A percentile compares a stretch with the other conserved stretches of the same genome.
Evolutionary conservation across 2,113 vertebrate genomes (phyloP).

Genomic region (Proteles cristata): DNA sequence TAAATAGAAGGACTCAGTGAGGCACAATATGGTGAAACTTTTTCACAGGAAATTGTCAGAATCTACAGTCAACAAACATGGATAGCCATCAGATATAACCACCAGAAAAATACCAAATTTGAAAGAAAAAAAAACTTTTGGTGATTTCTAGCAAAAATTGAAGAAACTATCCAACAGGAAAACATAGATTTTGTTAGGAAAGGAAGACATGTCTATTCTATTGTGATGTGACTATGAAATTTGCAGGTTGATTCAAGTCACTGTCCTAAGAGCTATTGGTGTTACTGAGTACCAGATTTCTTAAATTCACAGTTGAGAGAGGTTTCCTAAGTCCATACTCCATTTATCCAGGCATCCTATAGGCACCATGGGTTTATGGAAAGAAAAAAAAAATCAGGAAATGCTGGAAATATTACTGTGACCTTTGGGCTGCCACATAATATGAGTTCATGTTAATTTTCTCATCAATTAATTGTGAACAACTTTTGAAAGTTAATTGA

Average conservation of each 20-base stretch:
- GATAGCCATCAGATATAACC: background rate
- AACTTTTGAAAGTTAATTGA: conserved; percentile 36
- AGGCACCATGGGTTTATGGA: background rate
- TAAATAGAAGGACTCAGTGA: background rate
- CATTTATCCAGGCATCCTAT: background rate
- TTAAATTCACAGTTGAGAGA: background rate
- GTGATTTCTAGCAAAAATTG: background rate
- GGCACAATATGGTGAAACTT: background rate
- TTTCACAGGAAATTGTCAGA: background rate
- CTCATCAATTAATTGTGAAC: conserved; percentile 28
- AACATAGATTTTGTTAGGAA: background rate
- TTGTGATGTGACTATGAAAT: background rate
- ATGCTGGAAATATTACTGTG: background rate
- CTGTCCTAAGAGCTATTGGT: background rate
- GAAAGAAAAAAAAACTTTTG: background rate
- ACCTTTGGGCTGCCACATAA: background rate
- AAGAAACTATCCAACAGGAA: background rate
- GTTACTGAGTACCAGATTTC: background rate
- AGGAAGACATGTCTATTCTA: background rate
- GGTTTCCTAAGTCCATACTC: background rate
- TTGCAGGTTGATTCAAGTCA: background rate
- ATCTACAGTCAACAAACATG: background rate
- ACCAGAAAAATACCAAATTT: background rate
- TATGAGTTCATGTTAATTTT: background rate
- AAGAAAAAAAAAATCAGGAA: background rate